Percentiles rank a stretch among this genome's conserved stretches.
phyloP scores from a whole-genome alignment of 1,140 invertebrate species.

The Ceratoteleas bidentatus region DNA sequence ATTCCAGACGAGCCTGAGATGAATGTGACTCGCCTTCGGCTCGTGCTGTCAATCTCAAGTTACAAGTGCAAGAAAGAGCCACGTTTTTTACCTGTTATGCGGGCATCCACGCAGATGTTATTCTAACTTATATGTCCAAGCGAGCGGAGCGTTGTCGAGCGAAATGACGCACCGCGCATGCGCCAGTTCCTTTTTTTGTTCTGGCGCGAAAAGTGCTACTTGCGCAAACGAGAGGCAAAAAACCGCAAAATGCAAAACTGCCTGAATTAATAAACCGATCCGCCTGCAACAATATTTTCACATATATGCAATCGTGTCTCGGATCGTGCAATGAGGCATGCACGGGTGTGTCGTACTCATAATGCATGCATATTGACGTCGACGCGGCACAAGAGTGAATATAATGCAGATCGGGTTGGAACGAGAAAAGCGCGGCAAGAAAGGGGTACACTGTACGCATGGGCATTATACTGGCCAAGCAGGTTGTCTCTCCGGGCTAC shows the following conservation, averaged over 20 bases:
- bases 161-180: too few relatives aligned
- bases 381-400: slow-evolving; percentile 48
- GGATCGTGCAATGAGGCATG: slow-evolving; percentile 62
- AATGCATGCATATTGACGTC: slow-evolving; percentile 62
- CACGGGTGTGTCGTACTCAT: slow-evolving; percentile 61
- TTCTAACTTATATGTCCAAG: too few relatives aligned
- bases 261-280: slow-evolving; percentile 37
- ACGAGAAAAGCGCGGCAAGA: slow-evolving; percentile 52
- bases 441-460: slow-evolving; percentile 15
- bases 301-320: slow-evolving; percentile 36
- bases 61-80: too few relatives aligned
- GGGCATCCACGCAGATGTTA: too few relatives aligned
- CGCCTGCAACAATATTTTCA: slow-evolving; percentile 43
- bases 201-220: neutral
- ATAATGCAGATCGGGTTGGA: slow-evolving; percentile 55
- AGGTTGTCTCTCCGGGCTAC: slow-evolving; percentile 62
- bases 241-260: slow-evolving; percentile 10
- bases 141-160: too few relatives aligned
- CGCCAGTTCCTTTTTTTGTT: too few relatives aligned
- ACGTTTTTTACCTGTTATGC: too few relatives aligned
- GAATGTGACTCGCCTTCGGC: too few relatives aligned
- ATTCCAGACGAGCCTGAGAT: too few relatives aligned
- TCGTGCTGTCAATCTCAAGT: too few relatives aligned
- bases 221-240: neutral
- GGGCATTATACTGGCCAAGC: slow-evolving; percentile 47